A percentile compares a stretch with the other conserved stretches of the same genome.
Conservation (phyloP, 2,113 vertebrate genomes). For the Scytalopus superciliaris region DNA sequence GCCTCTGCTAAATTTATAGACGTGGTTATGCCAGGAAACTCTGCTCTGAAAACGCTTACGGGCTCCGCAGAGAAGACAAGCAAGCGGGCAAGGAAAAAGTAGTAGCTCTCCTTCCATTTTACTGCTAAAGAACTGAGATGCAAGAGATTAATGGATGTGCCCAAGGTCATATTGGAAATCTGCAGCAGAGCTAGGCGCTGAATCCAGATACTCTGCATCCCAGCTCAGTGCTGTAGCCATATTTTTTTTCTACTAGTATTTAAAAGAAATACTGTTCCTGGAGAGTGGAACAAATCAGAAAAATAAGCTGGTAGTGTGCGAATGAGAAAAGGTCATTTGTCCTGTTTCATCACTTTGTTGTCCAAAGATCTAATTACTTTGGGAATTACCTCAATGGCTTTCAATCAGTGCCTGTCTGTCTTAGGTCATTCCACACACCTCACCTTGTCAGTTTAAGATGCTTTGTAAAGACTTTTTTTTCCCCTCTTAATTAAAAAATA, state of each 20-base stretch:
- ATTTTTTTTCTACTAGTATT: neutral
- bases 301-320: conserved; percentile 19
- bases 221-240: neutral
- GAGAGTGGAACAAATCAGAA: conserved; percentile 55
- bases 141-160: conserved; percentile 63
- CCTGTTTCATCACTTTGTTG: conserved; percentile 57
- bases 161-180: conserved; percentile 63
- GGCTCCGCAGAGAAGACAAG: neutral
- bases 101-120: conserved; percentile 30
- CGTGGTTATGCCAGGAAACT: neutral
- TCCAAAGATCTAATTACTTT: conserved; percentile 66
- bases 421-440: conserved; percentile 47
- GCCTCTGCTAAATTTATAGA: conserved; percentile 22
- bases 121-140: conserved; percentile 31
- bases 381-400: conserved; percentile 66
- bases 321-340: conserved; percentile 65
- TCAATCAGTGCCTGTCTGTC: conserved; percentile 58
- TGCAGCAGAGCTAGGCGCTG: conserved; percentile 6
- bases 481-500: conserved; percentile 55
- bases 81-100: neutral
- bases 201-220: conserved; percentile 36
- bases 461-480: conserved; percentile 23
- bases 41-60: neutral
- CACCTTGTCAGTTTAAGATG: conserved; percentile 38
- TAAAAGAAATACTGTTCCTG: conserved; percentile 38